Base-by-base conservation (phyloP, 37 sponge, comb jelly and placozoan species). In the Halichondria panicea region DNA sequence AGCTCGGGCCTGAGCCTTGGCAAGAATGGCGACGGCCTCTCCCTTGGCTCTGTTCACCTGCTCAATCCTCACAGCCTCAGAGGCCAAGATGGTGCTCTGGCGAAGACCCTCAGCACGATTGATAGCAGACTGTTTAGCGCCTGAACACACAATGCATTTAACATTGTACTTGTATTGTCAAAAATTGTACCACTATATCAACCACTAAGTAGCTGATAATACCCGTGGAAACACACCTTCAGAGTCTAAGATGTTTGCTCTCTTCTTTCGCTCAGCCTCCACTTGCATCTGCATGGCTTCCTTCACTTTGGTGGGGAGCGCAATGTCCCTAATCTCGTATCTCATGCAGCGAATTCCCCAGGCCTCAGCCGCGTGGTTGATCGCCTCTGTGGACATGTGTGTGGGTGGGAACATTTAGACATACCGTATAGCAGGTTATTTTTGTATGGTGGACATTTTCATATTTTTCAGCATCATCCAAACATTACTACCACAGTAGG, bases 221-320 rank as follows among this genome's bases (percentile, higher is more conserved):
- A 24, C 25, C 38, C 0, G 11, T 22, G 28, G 30, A 4, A n/a
- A 37, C 68, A 44, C 32, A 77, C 98, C 99, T 88, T 98, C 99
- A 19, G 94, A 93, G 60, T 94, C 95, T 48, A 98, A 56, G 58
- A 98, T 86, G 32, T 80, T 87, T 24, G 99, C 96, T 36, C 99
- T 86, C 60, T 98, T 98, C 76, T 92, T 98, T 63, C 99, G 73
- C 70, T 98, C 99, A 19, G 99, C 99, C 62, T 95, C 99, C 36
- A 98, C 98, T 94, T 93, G 94, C 96, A 95, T 95, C 71, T 98
- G 99, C 99, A 98, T 98, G 74, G 99, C 99, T n/a, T 98, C 96
- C 77, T 93, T 95, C 58, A 98, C 99, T 67, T 87, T 92, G 15
- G 73, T 71, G 30, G 97, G 97, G 57, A 96, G 74, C 73, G 79